These are phyloP conservation scores for Cynodonichthys magdalenae DNA, from an alignment of 2,797 vertebrate species.

Conservation along the genomic window DNA sequence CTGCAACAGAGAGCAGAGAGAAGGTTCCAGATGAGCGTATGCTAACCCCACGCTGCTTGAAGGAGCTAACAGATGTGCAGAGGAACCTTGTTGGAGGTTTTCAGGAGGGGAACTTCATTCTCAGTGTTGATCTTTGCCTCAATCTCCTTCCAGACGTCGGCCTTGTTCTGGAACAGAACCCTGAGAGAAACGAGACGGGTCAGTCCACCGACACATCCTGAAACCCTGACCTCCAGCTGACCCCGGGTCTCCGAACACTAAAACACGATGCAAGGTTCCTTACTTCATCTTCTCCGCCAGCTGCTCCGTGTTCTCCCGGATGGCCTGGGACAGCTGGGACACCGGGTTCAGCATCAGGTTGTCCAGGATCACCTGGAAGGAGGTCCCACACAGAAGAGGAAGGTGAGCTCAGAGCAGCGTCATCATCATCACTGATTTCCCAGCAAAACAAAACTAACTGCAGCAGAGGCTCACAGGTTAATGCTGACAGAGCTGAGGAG, in stretches of 20 bases:
- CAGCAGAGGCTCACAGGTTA: constrained; percentile 27
- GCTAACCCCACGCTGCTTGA: neutral
- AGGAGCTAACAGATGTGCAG: neutral
- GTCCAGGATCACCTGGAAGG: constrained; percentile 90
- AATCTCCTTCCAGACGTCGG: constrained; percentile 92
- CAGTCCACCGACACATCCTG: neutral
- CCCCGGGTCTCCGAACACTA: no score
- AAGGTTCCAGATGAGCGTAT: neutral
- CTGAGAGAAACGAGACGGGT: constrained; percentile 48
- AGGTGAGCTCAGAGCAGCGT: constrained; percentile 7
- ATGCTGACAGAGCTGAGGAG: constrained; percentile 7
- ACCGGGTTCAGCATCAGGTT: constrained; percentile 96
- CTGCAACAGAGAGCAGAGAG: constrained; percentile 64
- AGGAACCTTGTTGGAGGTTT: constrained; percentile 93
- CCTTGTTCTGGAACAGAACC: constrained; percentile 90
- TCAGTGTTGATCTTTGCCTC: constrained; percentile 93
- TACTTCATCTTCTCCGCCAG: constrained; percentile 97
- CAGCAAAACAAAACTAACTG: constrained; percentile 67
- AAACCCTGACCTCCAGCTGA: neutral
- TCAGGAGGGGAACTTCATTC: constrained; percentile 92
- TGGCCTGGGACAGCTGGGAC: constrained; percentile 93
- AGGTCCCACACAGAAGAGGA: constrained; percentile 3
- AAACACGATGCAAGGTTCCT: constrained; percentile 45
- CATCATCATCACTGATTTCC: constrained; percentile 35
- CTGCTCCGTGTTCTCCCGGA: constrained; percentile 94